Evolutionary conservation across 1,140 invertebrate species (phyloP).

Genomic region (Drosophila mojavensis): DNA sequence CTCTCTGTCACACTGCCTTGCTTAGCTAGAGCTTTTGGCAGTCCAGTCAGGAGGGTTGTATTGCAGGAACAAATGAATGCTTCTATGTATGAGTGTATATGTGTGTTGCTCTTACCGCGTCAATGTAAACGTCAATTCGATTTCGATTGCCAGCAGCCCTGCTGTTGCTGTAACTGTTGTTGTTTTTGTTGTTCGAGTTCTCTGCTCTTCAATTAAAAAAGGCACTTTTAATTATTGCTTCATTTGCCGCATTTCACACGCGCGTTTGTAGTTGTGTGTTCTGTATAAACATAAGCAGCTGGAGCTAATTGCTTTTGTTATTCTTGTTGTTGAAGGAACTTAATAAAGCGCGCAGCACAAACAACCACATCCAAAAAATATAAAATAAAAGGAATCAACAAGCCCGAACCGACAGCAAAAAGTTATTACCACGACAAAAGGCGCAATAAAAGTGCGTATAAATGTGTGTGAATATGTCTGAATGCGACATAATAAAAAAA

Average conservation of each 20-base stretch:
- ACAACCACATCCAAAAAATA: constrained; percentile 39
- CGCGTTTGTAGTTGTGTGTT: constrained; percentile 22
- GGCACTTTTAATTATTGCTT: constrained; percentile 82
- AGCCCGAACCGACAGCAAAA: constrained; percentile 23
- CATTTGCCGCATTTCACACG: constrained; percentile 70
- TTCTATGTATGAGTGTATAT: constrained; percentile 8
- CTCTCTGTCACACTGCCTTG: constrained; percentile 8
- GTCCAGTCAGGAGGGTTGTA: constrained; percentile 36
- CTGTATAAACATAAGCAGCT: constrained; percentile 55
- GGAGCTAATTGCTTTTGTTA: constrained; percentile 46
- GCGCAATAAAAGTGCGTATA: not conserved
- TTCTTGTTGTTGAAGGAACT: constrained; percentile 57
- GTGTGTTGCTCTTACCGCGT: constrained; percentile 65
- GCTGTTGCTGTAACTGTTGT: constrained; percentile 8
- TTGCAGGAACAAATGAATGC: constrained; percentile 14
- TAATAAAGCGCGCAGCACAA: constrained; percentile 53
- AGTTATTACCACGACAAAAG: not conserved
- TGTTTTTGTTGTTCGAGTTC: constrained; percentile 34
- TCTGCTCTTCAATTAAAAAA: constrained; percentile 72
- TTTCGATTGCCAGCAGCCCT: constrained; percentile 60
- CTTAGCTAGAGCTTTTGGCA: constrained; percentile 41
- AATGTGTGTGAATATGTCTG: not conserved
- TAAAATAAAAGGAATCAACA: constrained; percentile 40
- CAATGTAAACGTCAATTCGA: constrained; percentile 72
- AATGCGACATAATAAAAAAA: not conserved